phyloP scores from a whole-genome alignment of 2,797 vertebrate genomes.

The Fistularia tabacaria region DNA sequence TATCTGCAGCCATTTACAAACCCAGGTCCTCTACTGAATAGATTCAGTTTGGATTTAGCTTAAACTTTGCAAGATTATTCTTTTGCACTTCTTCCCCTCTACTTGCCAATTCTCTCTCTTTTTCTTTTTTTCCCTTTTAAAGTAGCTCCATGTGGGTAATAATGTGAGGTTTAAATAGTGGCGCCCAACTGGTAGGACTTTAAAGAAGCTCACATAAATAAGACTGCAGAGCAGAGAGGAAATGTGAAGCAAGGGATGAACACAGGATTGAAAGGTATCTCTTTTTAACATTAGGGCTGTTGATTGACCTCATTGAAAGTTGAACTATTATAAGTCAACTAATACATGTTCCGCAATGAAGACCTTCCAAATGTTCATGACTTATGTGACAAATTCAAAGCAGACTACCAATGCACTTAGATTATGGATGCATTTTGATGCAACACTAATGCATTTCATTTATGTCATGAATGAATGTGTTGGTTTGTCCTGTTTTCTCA shows the following conservation, averaged over 20 bases:
- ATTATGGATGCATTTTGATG: no score
- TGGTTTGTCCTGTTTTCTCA: no score
- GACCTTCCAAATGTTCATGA: no score
- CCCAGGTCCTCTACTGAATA: slow-evolving; percentile 30
- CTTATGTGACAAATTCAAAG: no score
- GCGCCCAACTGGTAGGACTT: slow-evolving; percentile 33
- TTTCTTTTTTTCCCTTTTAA: slow-evolving; percentile 21
- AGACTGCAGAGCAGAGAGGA: slow-evolving; percentile 14
- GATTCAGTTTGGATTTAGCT: slow-evolving; percentile 29
- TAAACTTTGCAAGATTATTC: slow-evolving; percentile 36
- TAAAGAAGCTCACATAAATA: slow-evolving; percentile 18
- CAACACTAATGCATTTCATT: no score
- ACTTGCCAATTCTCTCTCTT: slow-evolving; percentile 39
- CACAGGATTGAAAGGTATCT: slow-evolving; percentile 15
- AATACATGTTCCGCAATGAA: no score
- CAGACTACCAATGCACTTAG: no score
- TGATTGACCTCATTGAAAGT: no score
- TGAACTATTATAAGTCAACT: no score
- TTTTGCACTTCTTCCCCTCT: slow-evolving; percentile 12
- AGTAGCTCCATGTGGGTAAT: slow-evolving; percentile 28
- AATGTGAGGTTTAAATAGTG: slow-evolving; percentile 42
- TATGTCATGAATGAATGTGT: no score
- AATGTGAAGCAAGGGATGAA: slow-evolving; percentile 21
- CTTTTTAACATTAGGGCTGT: neutral
- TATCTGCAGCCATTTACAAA: slow-evolving; percentile 37